These are phyloP conservation scores for Percopsis transmontana DNA, from an alignment of 2,113 vertebrate species.

Conservation along the genomic window DNA sequence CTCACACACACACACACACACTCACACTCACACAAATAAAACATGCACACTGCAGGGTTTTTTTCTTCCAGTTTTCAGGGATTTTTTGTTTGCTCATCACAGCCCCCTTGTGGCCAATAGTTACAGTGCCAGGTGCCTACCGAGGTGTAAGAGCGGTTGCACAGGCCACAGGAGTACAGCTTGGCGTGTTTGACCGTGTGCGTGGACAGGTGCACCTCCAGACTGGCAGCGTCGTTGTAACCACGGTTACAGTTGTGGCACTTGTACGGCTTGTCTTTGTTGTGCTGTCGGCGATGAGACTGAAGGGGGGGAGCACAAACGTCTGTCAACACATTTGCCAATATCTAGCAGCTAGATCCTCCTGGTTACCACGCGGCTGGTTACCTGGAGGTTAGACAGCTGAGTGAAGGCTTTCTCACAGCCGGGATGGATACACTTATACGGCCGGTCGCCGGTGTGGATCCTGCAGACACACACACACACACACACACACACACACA, in stretches of 20 bases:
- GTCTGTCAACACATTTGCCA: too few relatives aligned
- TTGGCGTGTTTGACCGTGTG: conserved; percentile 98
- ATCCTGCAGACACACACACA: conserved; percentile 78
- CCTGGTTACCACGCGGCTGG: background rate
- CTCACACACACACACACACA: too few relatives aligned
- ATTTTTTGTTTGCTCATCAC: too few relatives aligned
- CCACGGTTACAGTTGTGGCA: conserved; percentile 98
- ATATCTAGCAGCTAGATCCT: too few relatives aligned
- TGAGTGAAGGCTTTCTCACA: conserved; percentile 98
- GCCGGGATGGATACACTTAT: conserved; percentile 95
- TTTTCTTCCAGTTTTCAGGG: too few relatives aligned
- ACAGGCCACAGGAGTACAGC: conserved; percentile 95
- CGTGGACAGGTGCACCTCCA: conserved; percentile 96
- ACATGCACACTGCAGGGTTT: too few relatives aligned
- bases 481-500: background rate
- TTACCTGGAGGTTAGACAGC: conserved; percentile 95
- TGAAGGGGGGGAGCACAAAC: conserved; percentile 54
- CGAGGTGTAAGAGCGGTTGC: conserved; percentile 95
- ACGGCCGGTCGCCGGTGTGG: conserved; percentile 95
- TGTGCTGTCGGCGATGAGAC: conserved; percentile 98
- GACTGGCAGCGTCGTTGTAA: conserved; percentile 91
- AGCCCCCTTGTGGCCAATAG: background rate
- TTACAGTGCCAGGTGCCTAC: conserved; percentile 69
- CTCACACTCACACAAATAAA: too few relatives aligned
- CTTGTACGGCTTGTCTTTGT: conserved; percentile 99